phyloP scores from a whole-genome alignment of 1,140 invertebrate genomes.

The Pogonognathellus flavescens region DNA sequence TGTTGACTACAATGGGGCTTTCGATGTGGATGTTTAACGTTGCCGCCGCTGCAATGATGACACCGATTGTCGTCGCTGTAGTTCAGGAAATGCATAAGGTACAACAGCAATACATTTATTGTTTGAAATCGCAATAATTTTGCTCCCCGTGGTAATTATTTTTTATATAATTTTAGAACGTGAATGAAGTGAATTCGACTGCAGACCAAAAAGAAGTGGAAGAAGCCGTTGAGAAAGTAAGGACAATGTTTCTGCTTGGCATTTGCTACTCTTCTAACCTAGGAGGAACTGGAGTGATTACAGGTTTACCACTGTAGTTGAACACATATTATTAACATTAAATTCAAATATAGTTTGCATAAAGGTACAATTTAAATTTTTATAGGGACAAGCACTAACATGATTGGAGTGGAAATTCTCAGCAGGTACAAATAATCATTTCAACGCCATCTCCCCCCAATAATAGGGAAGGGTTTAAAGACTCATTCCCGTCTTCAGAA shows the following conservation, averaged over 20 bases:
- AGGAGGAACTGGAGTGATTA: constrained; percentile 57
- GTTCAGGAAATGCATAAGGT: constrained; percentile 65
- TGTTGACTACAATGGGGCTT: constrained; percentile 71
- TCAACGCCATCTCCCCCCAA: too few relatives aligned
- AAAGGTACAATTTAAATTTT: background rate
- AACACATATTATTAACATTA: too few relatives aligned
- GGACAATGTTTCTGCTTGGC: constrained; percentile 58
- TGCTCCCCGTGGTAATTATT: too few relatives aligned
- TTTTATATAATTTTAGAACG: too few relatives aligned
- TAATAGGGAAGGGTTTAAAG: too few relatives aligned
- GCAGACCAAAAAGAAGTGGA: background rate
- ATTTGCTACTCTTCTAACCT: constrained; percentile 62
- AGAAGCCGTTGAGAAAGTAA: constrained; percentile 7
- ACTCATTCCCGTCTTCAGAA: too few relatives aligned
- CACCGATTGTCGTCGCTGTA: constrained; percentile 70
- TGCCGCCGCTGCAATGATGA: constrained; percentile 69
- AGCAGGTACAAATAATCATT: background rate
- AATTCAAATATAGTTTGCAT: too few relatives aligned
- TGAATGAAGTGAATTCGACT: background rate
- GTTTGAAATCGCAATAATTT: too few relatives aligned
- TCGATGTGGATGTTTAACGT: constrained; percentile 73
- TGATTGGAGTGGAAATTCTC: constrained; percentile 9
- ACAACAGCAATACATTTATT: background rate
- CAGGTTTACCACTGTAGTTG: constrained; percentile 51
- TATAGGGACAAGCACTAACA: constrained; percentile 2